Evolutionary conservation across 2,113 vertebrate genomes (phyloP).

Genomic region (Daubentonia madagascariensis): DNA sequence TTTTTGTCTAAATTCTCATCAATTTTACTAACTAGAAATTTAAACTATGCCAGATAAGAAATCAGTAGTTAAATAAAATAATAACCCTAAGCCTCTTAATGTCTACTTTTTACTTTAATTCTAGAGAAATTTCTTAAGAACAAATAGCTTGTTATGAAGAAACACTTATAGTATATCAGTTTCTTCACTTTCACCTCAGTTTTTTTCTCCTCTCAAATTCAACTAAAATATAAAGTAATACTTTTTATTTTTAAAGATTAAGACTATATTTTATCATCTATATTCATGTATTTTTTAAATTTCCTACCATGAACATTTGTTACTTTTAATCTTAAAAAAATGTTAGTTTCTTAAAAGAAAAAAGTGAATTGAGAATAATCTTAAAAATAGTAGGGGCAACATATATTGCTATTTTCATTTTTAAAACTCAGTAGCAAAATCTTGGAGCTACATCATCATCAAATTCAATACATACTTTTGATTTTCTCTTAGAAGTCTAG

Average conservation of each 20-base stretch:
- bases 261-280: neutral
- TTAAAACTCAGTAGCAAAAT: neutral
- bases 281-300: neutral
- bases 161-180: neutral
- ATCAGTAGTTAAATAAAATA: neutral
- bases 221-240: neutral
- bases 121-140: neutral
- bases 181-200: neutral
- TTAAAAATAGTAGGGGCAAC: conserved; percentile 47
- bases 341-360: neutral
- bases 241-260: neutral
- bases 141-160: neutral
- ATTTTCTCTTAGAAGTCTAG: conserved; percentile 8
- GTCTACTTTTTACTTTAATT: neutral
- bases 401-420: conserved; percentile 33
- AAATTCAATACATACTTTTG: neutral
- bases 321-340: neutral
- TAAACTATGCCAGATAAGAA: conserved; percentile 10
- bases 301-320: neutral
- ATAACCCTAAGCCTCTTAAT: neutral
- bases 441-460: neutral
- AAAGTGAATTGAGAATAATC: conserved; percentile 2
- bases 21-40: conserved; percentile 1
- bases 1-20: neutral
- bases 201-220: neutral